These are phyloP conservation scores for Genyomyrus donnyi DNA, from an alignment of 2,113 vertebrate species.

Conservation along the genomic window DNA sequence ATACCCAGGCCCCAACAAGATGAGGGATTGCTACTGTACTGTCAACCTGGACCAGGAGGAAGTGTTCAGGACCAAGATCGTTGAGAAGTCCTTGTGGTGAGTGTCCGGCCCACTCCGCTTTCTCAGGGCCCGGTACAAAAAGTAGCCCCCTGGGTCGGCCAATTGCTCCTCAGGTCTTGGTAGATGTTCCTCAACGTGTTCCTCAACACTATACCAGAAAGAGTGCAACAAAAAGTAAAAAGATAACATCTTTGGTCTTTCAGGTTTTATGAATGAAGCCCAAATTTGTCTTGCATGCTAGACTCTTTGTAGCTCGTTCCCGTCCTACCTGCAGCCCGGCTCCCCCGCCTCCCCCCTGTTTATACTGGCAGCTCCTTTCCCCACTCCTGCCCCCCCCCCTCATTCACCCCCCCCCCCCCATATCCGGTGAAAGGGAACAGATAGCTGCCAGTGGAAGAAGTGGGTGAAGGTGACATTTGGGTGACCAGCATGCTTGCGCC, in stretches of 20 bases:
- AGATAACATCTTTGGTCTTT: background rate
- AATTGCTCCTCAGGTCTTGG: background rate
- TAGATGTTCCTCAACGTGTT: background rate
- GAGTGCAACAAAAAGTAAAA: background rate
- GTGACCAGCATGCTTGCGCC: background rate
- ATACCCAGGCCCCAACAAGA: constrained; percentile 90
- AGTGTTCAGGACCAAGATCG: constrained; percentile 95
- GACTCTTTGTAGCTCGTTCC: background rate
- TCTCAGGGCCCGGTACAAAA: background rate
- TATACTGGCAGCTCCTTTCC: background rate
- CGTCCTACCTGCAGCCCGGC: background rate
- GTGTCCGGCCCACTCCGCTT: background rate
- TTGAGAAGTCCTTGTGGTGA: constrained; percentile 89
- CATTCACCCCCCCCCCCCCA: background rate
- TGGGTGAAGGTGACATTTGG: background rate
- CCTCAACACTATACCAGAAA: background rate
- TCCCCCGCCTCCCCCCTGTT: background rate
- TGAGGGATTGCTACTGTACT: constrained; percentile 96
- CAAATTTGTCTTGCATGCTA: background rate
- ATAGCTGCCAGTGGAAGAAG: background rate
- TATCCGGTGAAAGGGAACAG: background rate
- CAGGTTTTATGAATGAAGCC: background rate
- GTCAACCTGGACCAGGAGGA: constrained; percentile 98
- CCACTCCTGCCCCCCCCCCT: background rate
- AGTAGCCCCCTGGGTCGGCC: background rate